Evolutionary conservation across 1,140 invertebrate species (phyloP), one percentile per base, ranked within the genome.

Genomic region (Zaprionus gabonicus): DNA sequence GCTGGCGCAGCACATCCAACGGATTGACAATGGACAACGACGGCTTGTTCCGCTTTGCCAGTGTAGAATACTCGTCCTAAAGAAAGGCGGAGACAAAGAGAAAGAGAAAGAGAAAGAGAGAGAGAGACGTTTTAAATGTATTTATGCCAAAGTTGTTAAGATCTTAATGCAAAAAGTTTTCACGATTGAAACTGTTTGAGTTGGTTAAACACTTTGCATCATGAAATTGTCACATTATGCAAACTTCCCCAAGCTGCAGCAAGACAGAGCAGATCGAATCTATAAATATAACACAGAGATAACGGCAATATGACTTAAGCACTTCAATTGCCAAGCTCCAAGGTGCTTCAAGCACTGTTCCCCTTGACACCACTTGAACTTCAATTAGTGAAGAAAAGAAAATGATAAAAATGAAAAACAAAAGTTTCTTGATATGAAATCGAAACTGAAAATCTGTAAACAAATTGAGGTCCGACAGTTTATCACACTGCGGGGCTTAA

Each of bases 1-100:
- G 94, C 91, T 96, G 95, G 59, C 96, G 94, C 3, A 97, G 94
- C 36, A 97, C 96, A 91, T 97, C 96, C 94, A 97, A 94, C 9
- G 96, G 96, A 93, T 96, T 96, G 80, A 96, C 96, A 91, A 97
- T 96, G 53, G 96, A 96, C 46, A 97, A 93, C 49, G 96, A 96
- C 31, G 95, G 95, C 91, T 94, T 94, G 92, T 94, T 94, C 75
- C 94, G 94, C 82, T 95, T 95, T 66, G 67, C 75, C 51, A 76
- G 62, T n/a, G n/a, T n/a, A n/a, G 80, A 76, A 56, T 72, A 87
- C 55, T 82, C 81, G 64, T 90, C 77, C 90, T 91, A 51, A 1
- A 56, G 4, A 25, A n/a, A 36, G 12, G 4, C 5, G 34, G 4
- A 67, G 17, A 31, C 1, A 25, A 13, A 4, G 25, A 44, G n/a